Percentiles rank a stretch among this genome's conserved stretches.
phyloP scores from a whole-genome alignment of 1,140 invertebrate genomes.

The Penaeus japonicus region DNA sequence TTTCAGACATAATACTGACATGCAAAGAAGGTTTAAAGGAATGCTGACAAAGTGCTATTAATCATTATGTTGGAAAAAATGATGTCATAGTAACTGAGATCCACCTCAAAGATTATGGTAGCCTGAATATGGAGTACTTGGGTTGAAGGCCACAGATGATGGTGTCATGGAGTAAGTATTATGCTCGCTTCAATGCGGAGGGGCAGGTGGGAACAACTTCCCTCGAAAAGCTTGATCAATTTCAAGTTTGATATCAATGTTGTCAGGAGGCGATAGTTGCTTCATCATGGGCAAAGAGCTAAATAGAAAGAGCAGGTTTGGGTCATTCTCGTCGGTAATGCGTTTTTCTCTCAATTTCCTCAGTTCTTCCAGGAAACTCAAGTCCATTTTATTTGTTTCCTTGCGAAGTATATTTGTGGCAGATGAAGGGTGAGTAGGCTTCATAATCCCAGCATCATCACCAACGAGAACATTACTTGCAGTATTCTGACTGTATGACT shows the following conservation, averaged over 20 bases:
- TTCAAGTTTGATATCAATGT: constrained; percentile 28
- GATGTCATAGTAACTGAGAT: constrained; percentile 25
- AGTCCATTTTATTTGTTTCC: background rate
- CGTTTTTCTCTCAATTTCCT: constrained; percentile 13
- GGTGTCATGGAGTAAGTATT: constrained; percentile 21
- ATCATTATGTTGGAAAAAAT: too few species aligned
- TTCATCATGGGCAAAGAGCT: constrained; percentile 37
- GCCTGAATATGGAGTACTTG: constrained; percentile 15
- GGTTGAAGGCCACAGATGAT: constrained; percentile 18
- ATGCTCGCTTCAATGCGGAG: constrained; percentile 7
- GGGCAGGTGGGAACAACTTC: constrained; percentile 8
- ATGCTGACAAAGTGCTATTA: too few species aligned
- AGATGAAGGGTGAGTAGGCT: constrained; percentile 17
- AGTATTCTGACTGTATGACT: background rate
- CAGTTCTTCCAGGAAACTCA: constrained; percentile 17
- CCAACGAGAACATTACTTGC: constrained; percentile 21
- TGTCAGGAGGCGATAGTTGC: constrained; percentile 28
- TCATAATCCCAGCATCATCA: constrained; percentile 11
- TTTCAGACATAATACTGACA: too few species aligned
- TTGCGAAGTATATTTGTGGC: background rate
- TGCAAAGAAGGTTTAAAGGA: too few species aligned
- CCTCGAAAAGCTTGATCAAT: constrained; percentile 27
- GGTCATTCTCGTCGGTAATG: constrained; percentile 18
- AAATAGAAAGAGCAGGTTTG: constrained; percentile 16
- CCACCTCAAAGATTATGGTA: constrained; percentile 26